Base-by-base conservation (phyloP, 2,797 vertebrate species). In the Peromyscus melanophrys region DNA sequence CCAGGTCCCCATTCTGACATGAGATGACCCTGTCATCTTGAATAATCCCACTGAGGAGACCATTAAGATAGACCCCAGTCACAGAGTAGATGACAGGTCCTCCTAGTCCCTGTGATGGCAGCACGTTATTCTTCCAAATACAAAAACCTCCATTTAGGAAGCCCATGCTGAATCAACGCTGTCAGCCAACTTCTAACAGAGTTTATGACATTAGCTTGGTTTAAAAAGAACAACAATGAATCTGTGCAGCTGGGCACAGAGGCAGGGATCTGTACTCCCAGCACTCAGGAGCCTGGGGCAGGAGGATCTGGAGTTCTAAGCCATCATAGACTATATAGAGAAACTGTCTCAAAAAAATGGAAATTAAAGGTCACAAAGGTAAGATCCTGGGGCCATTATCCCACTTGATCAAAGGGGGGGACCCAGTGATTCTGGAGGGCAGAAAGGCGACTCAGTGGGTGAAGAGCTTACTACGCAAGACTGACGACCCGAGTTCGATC, bases 131-230 rank as follows among this genome's bases (percentile, higher is more conserved):
- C 67, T 75, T 82, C 94, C 87, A 84, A 69, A 88, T 12, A 69
- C 27, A 73, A 87, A 95, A 43, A 31, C 16, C 57, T 85, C 49
- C 63, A 83, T 65, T 86, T 57, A 76, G 85, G 78, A 95, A 94
- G 55, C 61, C 94, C 29, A 71, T 61, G 46, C 37, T 92, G 4
- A 10, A 1, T 59, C 37, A 59, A 80, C 11, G 71, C 63, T 46
- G 59, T 16, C 52, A 63, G 67, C 73, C 59, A 49, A 83, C 77
- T 78, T 84, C 67, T 61, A 86, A 67, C 37, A 76, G 31, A 78
- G 59, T 71, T 59, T 77, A 84, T 17, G n/a, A 37, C 88, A 81
- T 73, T 65, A 75, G 16, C 19, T 0, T 43, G 14, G 43, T 65
- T 94, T 34, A 21, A 34, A 77, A 61, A 77, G 61, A 76, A 23